A percentile compares a stretch with the other conserved stretches of the same genome.
phyloP scores from a whole-genome alignment of 2,888 invertebrate species.

The Himalopsyche tibetana region DNA sequence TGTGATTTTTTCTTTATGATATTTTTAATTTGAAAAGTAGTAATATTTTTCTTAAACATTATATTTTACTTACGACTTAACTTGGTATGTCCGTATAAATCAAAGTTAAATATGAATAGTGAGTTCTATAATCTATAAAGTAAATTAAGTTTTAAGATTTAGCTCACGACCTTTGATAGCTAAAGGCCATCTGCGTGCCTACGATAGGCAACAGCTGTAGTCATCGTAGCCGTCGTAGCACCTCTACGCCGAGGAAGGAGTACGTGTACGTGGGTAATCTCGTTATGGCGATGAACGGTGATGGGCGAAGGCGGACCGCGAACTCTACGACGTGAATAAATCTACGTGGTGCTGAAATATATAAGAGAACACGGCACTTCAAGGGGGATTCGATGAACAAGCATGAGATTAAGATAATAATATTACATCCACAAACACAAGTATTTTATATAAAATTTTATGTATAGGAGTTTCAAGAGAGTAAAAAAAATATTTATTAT shows the following conservation, averaged over 20 bases:
- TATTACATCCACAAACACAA: no score
- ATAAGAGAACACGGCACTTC: background rate
- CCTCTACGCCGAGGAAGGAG: conserved; percentile 29
- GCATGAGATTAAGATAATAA: background rate
- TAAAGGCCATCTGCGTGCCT: conserved; percentile 3
- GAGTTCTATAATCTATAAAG: background rate
- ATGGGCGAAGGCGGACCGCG: conserved; percentile 36
- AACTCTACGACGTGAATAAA: conserved; percentile 39
- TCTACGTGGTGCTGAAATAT: conserved; percentile 3
- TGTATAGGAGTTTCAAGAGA: no score
- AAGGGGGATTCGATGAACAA: conserved; percentile 8
- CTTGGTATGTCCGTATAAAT: no score
- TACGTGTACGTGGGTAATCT: conserved; percentile 45
- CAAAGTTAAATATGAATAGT: no score
- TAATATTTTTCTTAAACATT: no score
- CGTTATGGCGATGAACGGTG: conserved; percentile 43
- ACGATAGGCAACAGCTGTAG: conserved; percentile 33
- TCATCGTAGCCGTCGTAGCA: background rate
- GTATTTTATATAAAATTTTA: no score
- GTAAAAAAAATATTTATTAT: no score
- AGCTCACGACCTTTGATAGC: conserved; percentile 26
- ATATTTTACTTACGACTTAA: no score
- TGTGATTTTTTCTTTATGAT: no score
- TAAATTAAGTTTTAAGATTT: conserved; percentile 19
- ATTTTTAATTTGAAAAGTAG: no score